Percentiles rank a stretch among this genome's conserved stretches.
These are phyloP conservation scores for Nipponia nippon DNA, from an alignment of 2,113 vertebrate species.

Conservation along the genomic window DNA sequence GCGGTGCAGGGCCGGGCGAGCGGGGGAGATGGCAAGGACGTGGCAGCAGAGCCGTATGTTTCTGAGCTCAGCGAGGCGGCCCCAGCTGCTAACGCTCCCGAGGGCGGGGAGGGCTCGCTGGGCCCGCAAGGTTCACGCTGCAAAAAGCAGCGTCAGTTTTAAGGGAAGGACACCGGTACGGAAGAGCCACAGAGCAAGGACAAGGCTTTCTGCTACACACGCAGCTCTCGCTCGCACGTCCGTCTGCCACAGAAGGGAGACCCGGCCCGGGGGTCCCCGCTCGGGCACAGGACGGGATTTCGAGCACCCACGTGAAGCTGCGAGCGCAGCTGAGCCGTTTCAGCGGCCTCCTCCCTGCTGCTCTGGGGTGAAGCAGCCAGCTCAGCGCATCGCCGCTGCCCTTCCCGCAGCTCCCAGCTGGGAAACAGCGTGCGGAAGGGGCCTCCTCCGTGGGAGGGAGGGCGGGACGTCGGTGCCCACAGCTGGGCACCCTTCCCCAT, in stretches of 20 bases:
- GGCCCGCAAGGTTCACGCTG: not conserved
- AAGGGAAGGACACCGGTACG: accelerated
- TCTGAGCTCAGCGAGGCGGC: not conserved
- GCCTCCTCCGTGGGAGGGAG: not conserved
- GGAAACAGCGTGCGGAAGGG: too few relatives aligned
- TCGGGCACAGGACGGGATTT: not conserved
- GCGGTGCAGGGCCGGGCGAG: not conserved
- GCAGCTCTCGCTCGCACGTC: accelerated
- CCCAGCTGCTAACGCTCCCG: accelerated
- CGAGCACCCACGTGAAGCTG: not conserved
- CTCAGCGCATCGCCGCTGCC: accelerated
- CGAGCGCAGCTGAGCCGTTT: not conserved
- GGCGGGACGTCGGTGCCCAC: accelerated
- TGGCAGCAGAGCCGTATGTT: accelerated
- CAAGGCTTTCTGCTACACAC: too few relatives aligned
- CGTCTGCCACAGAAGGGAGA: not conserved
- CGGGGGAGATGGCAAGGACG: accelerated
- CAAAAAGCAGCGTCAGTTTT: accelerated
- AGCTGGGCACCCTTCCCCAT: not conserved
- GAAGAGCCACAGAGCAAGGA: accelerated
- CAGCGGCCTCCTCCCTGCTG: not conserved
- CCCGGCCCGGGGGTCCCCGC: accelerated
- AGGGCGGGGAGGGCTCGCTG: accelerated
- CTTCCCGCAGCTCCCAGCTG: not conserved
- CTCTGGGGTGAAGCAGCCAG: not conserved